Conservation (phyloP, 2,888 invertebrate genomes). For the Phytoseiulus persimilis region DNA sequence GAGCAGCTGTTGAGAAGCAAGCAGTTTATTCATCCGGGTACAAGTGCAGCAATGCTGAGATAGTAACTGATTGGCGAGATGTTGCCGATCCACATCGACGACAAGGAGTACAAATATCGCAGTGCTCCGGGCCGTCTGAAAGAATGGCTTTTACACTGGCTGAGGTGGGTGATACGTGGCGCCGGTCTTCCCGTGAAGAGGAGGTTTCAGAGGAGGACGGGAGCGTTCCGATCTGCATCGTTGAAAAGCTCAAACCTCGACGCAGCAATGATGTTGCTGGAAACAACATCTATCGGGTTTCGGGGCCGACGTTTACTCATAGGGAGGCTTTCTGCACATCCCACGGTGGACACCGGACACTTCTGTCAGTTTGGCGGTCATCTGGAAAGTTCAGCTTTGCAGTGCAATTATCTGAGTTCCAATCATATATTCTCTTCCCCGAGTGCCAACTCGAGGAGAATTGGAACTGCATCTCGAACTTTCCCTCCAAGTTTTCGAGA, state of each 20-base stretch:
- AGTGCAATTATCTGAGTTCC: neutral
- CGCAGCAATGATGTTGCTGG: too few relatives aligned
- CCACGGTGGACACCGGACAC: neutral
- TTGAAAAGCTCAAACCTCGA: neutral
- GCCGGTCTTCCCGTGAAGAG: neutral
- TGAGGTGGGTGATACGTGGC: conserved; percentile 48
- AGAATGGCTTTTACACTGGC: conserved; percentile 51
- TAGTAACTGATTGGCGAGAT: conserved; percentile 45
- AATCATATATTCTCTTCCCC: neutral
- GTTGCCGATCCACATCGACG: conserved; percentile 51
- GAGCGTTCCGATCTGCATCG: neutral
- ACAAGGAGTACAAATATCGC: conserved; percentile 48
- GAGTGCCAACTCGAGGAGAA: too few relatives aligned
- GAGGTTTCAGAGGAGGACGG: neutral
- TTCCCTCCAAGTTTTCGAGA: too few relatives aligned
- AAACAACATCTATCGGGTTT: too few relatives aligned
- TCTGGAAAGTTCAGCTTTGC: neutral
- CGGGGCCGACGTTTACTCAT: neutral
- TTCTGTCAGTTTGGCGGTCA: neutral
- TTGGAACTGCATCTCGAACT: too few relatives aligned
- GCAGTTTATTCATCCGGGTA: neutral
- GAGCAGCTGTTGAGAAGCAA: neutral
- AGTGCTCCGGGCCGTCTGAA: conserved; percentile 46
- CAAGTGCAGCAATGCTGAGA: neutral
- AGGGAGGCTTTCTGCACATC: neutral